phyloP scores from a whole-genome alignment of 2,113 vertebrate species.

The Tonatia bakeri region DNA sequence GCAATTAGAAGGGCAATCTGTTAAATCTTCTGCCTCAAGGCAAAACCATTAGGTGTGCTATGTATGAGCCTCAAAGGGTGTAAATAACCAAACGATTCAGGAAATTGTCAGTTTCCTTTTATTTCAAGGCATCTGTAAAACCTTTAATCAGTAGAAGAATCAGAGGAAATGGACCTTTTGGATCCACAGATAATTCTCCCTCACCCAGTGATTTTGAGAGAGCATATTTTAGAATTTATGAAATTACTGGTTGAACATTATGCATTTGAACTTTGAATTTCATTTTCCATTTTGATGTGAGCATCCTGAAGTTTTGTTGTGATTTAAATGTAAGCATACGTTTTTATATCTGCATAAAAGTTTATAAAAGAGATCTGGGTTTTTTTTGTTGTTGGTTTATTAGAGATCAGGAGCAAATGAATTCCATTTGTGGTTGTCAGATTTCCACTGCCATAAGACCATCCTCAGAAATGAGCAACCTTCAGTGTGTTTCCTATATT shows the following conservation, averaged over 20 bases:
- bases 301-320: background rate
- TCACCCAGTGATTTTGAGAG: background rate
- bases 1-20: constrained; percentile 48
- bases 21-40: constrained; percentile 57
- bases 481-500: background rate
- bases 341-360: background rate
- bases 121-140: constrained; percentile 6
- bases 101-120: constrained; percentile 38
- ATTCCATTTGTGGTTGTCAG: background rate
- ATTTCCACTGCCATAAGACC: background rate
- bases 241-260: background rate
- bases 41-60: constrained; percentile 51
- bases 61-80: constrained; percentile 34
- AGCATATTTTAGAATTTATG: background rate
- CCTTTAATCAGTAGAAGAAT: constrained; percentile 45
- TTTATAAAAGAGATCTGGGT: background rate
- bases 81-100: constrained; percentile 41
- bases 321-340: constrained; percentile 1
- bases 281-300: constrained; percentile 3
- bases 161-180: background rate
- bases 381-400: background rate
- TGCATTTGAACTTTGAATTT: constrained; percentile 11
- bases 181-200: background rate
- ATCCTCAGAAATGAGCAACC: background rate
- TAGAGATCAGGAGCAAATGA: background rate